phyloP scores from a whole-genome alignment of 1,140 invertebrate genomes.

The Bombus ignitus region DNA sequence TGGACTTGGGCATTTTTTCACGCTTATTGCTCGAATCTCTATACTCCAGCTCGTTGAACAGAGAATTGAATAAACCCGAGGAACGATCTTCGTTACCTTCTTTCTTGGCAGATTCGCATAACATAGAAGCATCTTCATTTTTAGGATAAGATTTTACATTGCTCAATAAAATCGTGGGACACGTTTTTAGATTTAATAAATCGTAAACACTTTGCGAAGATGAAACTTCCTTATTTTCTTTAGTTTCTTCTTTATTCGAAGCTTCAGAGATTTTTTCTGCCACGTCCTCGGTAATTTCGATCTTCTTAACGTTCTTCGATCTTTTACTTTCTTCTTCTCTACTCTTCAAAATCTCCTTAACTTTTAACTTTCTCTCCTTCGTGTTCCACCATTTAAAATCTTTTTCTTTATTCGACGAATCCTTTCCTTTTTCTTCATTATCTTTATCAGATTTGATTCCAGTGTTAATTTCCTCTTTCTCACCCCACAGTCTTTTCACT shows the following conservation, averaged over 20 bases:
- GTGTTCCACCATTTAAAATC: slow-evolving; percentile 40
- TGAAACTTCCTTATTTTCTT: background rate
- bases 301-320: background rate
- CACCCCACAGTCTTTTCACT: slow-evolving; percentile 62
- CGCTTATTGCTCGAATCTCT: background rate
- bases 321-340: slow-evolving; percentile 16
- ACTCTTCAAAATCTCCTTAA: slow-evolving; percentile 29
- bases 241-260: background rate
- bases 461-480: background rate
- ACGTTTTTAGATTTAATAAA: slow-evolving; percentile 33
- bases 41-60: slow-evolving; percentile 31
- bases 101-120: background rate
- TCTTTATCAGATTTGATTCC: background rate
- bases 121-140: background rate
- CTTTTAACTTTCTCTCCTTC: slow-evolving; percentile 40
- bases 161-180: background rate
- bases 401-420: background rate
- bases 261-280: background rate
- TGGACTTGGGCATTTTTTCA: background rate
- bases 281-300: background rate
- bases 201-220: slow-evolving; percentile 28
- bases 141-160: background rate
- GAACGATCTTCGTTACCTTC: background rate
- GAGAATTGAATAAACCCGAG: background rate
- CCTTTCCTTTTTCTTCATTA: background rate